These are phyloP conservation scores for Drepanosiphum platanoidis DNA, from an alignment of 2,888 invertebrate species.

Conservation along the genomic window DNA sequence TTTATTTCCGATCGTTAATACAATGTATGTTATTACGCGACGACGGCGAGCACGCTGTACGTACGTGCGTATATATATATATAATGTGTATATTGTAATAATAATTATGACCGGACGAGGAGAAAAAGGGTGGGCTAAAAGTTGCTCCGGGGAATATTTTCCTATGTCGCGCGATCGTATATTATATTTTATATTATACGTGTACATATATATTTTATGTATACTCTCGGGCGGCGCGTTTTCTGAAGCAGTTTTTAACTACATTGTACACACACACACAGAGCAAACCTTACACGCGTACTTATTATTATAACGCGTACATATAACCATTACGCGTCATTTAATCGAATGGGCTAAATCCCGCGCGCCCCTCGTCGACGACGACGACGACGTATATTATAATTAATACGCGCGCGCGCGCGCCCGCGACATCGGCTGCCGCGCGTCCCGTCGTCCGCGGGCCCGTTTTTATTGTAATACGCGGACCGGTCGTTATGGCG, in stretches of 20 bases:
- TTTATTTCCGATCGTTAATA: constrained; percentile 61
- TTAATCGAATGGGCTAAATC: constrained; percentile 39
- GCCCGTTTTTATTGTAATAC: constrained; percentile 13
- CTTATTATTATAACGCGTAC: constrained; percentile 15
- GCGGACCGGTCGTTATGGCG: no score
- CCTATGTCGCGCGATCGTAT: no score
- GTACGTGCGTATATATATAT: not conserved
- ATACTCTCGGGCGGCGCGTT: not conserved
- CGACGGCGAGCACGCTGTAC: not conserved
- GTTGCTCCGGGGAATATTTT: constrained; percentile 55
- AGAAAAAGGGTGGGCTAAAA: constrained; percentile 1
- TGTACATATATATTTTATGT: not conserved
- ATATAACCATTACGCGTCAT: constrained; percentile 59
- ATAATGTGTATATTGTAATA: constrained; percentile 18
- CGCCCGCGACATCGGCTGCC: not conserved
- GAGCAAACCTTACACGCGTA: not conserved
- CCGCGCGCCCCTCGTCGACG: not conserved
- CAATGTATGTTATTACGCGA: constrained; percentile 29
- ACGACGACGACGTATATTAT: no score
- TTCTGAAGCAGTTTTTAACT: constrained; percentile 47
- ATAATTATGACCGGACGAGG: not conserved
- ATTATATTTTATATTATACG: not conserved
- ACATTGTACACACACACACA: not conserved
- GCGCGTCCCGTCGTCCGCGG: no score
- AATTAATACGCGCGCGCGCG: constrained; percentile 35